Evolutionary conservation across 2,888 invertebrate species (phyloP), one percentile per base, ranked within the genome.

Genomic region (Hirtodrosophila cameraria): DNA sequence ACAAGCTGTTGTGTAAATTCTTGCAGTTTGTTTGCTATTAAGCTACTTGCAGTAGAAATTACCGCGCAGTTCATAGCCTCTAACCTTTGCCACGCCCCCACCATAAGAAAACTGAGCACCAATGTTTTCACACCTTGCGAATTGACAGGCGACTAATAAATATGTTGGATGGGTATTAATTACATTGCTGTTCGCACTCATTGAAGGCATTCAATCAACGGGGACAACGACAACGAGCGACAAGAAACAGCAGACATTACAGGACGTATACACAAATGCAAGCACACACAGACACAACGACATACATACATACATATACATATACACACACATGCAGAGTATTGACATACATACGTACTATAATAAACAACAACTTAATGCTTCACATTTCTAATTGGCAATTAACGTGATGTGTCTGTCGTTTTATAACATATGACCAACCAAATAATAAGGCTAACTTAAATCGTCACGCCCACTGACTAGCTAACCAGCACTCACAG

Each of bases 381-480:
- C 73, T 31, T 58, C 61, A 73, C 68, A 77, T 64, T 64, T 64
- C 78, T 77, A 69, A 75, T 73, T 75, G 78, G 36, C 78, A 73
- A 75, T 77, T 77, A 75, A 77, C 64, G 55, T 65, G 68, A 77
- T 64, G 78, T 59, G 64, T 43, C 53, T 76, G 72, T 62, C 64
- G 57, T 68, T 77, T 60, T 65, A 64, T 57, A 77, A 62, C 62
- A 73, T 64, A 77, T 73, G 64, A 27, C 64, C 57, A 57, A 39
- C 11, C 73, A 20, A 64, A 54, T 62, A 71, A 66, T 57, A 62
- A 41, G 45, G 35, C 59, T 27, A 43, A 73, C 45, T 49, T 50
- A 48, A 60, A 23, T 30, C 13, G 42, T 7, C 41, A 65, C 41
- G 62, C 43, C 57, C 31, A 25, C n/a, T n/a, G n/a, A n/a, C n/a